Base-by-base conservation (phyloP, 1,140 invertebrate genomes). In the Dysdera silvatica region DNA sequence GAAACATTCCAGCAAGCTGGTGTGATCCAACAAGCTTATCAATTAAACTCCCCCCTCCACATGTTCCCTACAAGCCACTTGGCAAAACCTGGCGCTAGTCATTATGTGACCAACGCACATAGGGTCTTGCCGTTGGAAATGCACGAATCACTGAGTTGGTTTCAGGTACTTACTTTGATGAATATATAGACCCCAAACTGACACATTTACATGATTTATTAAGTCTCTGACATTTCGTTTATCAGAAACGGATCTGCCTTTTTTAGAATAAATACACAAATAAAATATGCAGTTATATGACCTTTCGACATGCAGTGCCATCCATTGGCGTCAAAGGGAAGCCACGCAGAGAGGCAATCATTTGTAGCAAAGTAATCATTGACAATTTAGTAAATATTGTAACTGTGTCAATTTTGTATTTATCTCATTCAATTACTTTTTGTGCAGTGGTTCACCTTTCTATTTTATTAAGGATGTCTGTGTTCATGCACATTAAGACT, bases 1-100 rank as follows among this genome's bases (percentile, higher is more conserved):
- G 78, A 76, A 28, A 72, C 65, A 33, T 74, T 76, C 32, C 78
- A 79, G 48, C 66, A 71, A 53, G 72, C 76, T 63, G 75, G 72
- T 28, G 76, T 78, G 4, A 76, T 77, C 41, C 71, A 76, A 35
- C 68, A 71, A 48, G 74, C 76, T 3, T 74, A 75, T 59, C 70
- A 72, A 55, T 59, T 79, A n/a, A 78, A 78, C 67, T 71, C 48
- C 20, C 59, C 65, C 8, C 45, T 67, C 45, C 58, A 67, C 29
- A 47, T 67, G n/a, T 65, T 60, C 18, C 63, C 41, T 24, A 65
- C 63, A 29, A 65, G 57, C 26, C 64, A 66, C 58, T 29, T 56
- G 24, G 51, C 65, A 16, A 58, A 58, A 43, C 61, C 59, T 24
- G 63, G 63, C 28, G 54, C 51, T 18, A 62, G 49, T 52, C 61